Evolutionary conservation across 2,888 invertebrate species (phyloP).

Genomic region (Protodeltote pygarga): DNA sequence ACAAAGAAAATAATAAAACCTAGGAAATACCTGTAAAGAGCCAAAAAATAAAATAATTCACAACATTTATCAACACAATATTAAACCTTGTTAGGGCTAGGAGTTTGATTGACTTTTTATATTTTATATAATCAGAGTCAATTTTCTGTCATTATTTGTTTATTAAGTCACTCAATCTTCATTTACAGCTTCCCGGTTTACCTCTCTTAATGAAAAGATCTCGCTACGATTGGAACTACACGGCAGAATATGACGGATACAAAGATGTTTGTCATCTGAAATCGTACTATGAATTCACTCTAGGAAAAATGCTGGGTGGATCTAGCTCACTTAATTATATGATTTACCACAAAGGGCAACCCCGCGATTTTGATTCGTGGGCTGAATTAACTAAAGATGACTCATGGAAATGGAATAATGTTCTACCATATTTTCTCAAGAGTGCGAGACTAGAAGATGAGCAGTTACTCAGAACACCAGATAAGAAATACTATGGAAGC

Average conservation of each 20-base stretch:
- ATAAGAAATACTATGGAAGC: constrained; percentile 46
- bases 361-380: constrained; percentile 58
- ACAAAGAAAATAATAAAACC: too few relatives aligned
- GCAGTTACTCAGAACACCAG: constrained; percentile 35
- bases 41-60: too few relatives aligned
- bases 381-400: constrained; percentile 47
- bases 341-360: constrained; percentile 57
- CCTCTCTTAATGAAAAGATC: constrained; percentile 45
- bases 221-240: constrained; percentile 59
- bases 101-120: too few relatives aligned
- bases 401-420: constrained; percentile 57
- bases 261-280: constrained; percentile 39
- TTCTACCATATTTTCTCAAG: constrained; percentile 58
- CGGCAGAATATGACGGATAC: constrained; percentile 49
- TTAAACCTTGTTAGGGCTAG: too few relatives aligned
- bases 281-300: constrained; percentile 44
- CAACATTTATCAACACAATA: too few relatives aligned
- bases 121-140: background rate
- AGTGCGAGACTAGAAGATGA: constrained; percentile 50
- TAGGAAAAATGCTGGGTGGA: constrained; percentile 66
- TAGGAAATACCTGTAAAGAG: too few relatives aligned
- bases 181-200: constrained; percentile 57
- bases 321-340: constrained; percentile 58
- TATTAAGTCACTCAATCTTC: background rate
- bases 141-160: background rate